Base-by-base conservation (phyloP, 2,113 vertebrate genomes). In the Notothenia rossii region DNA sequence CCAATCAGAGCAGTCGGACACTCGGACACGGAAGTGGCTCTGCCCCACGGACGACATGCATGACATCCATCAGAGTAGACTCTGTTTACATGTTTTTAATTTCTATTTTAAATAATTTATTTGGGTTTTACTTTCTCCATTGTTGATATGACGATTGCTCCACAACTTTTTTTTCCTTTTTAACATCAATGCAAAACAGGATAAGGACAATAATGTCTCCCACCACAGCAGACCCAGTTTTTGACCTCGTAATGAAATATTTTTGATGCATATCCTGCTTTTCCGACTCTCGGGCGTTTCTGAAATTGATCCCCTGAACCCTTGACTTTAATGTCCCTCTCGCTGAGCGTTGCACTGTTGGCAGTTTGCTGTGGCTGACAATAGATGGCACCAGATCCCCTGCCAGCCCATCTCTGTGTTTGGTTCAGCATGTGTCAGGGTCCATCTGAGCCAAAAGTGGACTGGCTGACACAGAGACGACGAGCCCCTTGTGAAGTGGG, bases 351-450 rank as follows among this genome's bases (percentile, higher is more conserved):
- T 25, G 40, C 70, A 29, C 25, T 18, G 20, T 17, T 36, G 43
- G 81, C 66, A 86, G 58, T 89, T 86, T 14, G 53, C 66, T 3
- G 17, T 40, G 25, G 15, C 73, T 60, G 84, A 72, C 88, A 72
- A 71, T 81, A 92, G 90, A 86, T 88, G 91, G 91, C 88, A 86
- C 83, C 89, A 89, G n/a, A 80, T 77, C 67, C 17, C 68, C 61
- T 40, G n/a, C 61, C 51, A 12, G 46, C 46, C 63, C 54, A 5
- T 68, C 56, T 0, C 66, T 73, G 13, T 14, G 50, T 12, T 18
- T 13, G 3, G 40, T 33, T 2, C 45, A 58, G 60, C 65, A 43
- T 71, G 67, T 70, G 75, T 78, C 59, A 29, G n/a, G 45, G 29
- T 77, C 40, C 20, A 11, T 69, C 14, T 60, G 53, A 87, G 89